Percentiles rank a stretch among this genome's conserved stretches.
Evolutionary conservation across 2,113 vertebrate genomes (phyloP).

Genomic region (Hippocampus comes): DNA sequence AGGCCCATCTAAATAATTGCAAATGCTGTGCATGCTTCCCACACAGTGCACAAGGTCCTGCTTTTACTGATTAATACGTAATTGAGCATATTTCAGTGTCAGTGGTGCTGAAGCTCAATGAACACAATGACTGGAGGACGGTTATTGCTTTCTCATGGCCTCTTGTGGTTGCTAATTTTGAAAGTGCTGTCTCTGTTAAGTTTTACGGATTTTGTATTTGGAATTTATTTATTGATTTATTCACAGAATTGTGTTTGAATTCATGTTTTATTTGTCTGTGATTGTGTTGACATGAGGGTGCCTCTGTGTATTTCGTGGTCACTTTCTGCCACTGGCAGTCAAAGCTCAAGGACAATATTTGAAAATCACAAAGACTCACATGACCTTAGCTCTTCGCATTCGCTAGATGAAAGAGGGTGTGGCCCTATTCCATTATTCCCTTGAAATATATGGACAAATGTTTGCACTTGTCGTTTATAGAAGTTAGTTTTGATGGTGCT

Average conservation of each 20-base stretch:
- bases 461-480: neutral
- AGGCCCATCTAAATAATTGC: slow-evolving; percentile 42
- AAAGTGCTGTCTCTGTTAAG: neutral
- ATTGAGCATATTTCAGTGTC: slow-evolving; percentile 30
- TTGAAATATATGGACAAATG: neutral
- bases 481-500: neutral
- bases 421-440: too few relatives aligned
- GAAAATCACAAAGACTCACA: neutral
- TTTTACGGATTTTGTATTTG: neutral
- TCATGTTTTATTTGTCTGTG: neutral
- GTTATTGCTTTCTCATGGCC: neutral
- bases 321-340: neutral
- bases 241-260: neutral
- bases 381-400: too few relatives aligned
- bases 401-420: too few relatives aligned
- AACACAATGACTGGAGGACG: neutral
- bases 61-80: slow-evolving; percentile 46
- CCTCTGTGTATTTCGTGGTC: neutral
- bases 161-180: neutral
- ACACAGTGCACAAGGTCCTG: slow-evolving; percentile 15
- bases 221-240: too few relatives aligned
- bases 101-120: slow-evolving; percentile 5
- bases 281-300: neutral
- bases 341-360: neutral
- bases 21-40: slow-evolving; percentile 31